Conservation (phyloP, 2,797 vertebrate species). For the Chloroceryle inda region DNA sequence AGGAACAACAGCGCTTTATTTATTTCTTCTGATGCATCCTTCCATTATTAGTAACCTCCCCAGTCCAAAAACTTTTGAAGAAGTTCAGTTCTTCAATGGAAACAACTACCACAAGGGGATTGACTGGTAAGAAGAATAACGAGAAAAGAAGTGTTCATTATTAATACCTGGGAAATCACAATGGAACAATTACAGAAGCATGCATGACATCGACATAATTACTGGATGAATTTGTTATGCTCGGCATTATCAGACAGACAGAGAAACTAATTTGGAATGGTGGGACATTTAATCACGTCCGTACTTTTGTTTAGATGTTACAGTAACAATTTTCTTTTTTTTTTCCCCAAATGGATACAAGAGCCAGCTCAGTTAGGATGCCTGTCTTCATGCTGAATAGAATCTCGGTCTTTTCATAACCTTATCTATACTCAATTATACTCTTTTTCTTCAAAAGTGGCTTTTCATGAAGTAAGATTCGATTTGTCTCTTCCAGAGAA, state of each 20-base stretch:
- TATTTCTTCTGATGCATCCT: constrained; percentile 98
- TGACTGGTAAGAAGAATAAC: constrained; percentile 89
- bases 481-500: background rate
- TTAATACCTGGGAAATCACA: constrained; percentile 39
- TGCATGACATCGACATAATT: constrained; percentile 50
- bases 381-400: background rate
- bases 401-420: background rate
- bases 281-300: constrained; percentile 50
- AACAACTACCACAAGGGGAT: constrained; percentile 99
- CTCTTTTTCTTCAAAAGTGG: background rate
- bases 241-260: constrained; percentile 36
- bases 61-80: constrained; percentile 94
- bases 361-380: background rate
- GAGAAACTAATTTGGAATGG: constrained; percentile 64
- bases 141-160: constrained; percentile 10
- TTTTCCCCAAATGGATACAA: constrained; percentile 42
- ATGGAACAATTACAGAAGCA: constrained; percentile 53
- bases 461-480: background rate
- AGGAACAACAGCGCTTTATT: constrained; percentile 98
- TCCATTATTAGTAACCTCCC: constrained; percentile 96
- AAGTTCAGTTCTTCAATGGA: constrained; percentile 98
- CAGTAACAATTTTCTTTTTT: constrained; percentile 30
- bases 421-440: background rate
- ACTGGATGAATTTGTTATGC: constrained; percentile 61
- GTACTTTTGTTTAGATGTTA: constrained; percentile 58